Conservation (phyloP, 2,888 invertebrate genomes). For the Dastarcus helophoroides region DNA sequence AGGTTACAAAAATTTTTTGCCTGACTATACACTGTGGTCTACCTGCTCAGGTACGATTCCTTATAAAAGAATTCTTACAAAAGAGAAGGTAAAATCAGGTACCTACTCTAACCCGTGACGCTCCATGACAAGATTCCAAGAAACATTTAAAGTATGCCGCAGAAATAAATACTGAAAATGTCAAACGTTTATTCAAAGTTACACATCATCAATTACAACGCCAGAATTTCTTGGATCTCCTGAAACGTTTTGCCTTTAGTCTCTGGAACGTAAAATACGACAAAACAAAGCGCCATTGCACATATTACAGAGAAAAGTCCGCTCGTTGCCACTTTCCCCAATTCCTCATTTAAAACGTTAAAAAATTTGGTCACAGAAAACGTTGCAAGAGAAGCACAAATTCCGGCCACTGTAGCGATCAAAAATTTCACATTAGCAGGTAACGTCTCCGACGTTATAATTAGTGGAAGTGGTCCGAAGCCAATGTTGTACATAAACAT, state of each 20-base stretch:
- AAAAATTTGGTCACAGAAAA: conserved; percentile 68
- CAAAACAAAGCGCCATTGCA: conserved; percentile 53
- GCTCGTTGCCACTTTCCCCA: conserved; percentile 57
- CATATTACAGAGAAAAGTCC: conserved; percentile 57
- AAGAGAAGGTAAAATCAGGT: too few species aligned
- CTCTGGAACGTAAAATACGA: conserved; percentile 62
- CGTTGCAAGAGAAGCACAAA: conserved; percentile 61
- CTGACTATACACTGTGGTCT: too few species aligned
- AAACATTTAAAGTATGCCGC: too few species aligned
- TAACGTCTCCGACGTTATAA: conserved; percentile 70
- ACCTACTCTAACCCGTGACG: too few species aligned
- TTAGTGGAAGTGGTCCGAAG: conserved; percentile 67
- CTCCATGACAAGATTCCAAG: too few species aligned
- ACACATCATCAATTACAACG: too few species aligned
- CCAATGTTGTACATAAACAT: conserved; percentile 57
- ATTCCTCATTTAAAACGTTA: conserved; percentile 41
- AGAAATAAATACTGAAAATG: too few species aligned
- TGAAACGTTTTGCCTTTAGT: conserved; percentile 74
- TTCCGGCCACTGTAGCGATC: conserved; percentile 62
- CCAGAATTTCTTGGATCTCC: conserved; percentile 56
- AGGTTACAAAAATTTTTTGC: too few species aligned
- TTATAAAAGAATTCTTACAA: too few species aligned
- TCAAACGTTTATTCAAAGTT: too few species aligned
- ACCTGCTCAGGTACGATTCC: too few species aligned
- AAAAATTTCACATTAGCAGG: conserved; percentile 62